A percentile compares a stretch with the other conserved stretches of the same genome.
phyloP scores from a whole-genome alignment of 2,113 vertebrate species.

The Cavia porcellus region DNA sequence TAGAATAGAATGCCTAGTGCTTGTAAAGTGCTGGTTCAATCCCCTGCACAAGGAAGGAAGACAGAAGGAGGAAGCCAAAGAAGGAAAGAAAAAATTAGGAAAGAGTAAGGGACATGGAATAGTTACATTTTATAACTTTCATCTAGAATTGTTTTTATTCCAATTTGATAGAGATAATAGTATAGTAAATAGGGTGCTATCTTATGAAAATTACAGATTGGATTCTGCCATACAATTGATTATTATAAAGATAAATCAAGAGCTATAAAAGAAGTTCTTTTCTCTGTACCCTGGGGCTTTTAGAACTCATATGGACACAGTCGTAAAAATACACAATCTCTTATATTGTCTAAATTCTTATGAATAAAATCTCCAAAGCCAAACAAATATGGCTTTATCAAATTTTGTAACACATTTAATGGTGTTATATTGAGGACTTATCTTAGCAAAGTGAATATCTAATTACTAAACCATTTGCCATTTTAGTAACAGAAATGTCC shows the following conservation, averaged over 20 bases:
- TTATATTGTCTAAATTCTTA: slow-evolving; percentile 24
- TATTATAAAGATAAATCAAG: slow-evolving; percentile 24
- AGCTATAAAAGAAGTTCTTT: slow-evolving; percentile 36
- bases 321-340: not conserved
- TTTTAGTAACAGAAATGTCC: not conserved
- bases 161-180: not conserved
- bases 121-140: not conserved
- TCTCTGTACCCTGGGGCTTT: slow-evolving; percentile 24
- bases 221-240: not conserved
- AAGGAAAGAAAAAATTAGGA: not conserved
- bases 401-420: slow-evolving; percentile 14
- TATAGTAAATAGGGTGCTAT: not conserved
- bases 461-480: slow-evolving; percentile 28
- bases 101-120: not conserved
- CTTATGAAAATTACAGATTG: slow-evolving; percentile 16
- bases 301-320: not conserved
- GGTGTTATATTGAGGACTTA: not conserved
- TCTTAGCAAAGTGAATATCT: not conserved
- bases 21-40: not conserved
- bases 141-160: not conserved
- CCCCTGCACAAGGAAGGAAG: not conserved
- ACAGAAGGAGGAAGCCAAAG: not conserved
- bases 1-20: not conserved
- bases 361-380: not conserved
- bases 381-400: slow-evolving; percentile 35